Evolutionary conservation across 1,140 invertebrate species (phyloP).

Genomic region (Hormaphis cornu): DNA sequence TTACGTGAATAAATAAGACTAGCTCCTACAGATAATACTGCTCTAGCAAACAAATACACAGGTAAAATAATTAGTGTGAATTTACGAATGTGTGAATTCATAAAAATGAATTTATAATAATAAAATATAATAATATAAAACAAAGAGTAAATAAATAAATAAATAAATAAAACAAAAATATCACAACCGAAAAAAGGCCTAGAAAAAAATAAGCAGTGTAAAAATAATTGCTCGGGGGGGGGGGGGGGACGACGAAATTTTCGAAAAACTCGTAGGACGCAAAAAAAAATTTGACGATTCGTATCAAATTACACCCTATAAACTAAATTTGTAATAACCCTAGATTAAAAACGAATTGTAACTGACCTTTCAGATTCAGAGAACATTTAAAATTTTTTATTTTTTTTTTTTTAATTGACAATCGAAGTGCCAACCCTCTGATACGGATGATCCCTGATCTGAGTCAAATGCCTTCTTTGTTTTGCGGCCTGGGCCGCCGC

Average conservation of each 20-base stretch:
- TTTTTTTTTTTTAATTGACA: conserved; percentile 33
- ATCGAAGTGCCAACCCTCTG: conserved; percentile 69
- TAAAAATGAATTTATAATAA: neutral
- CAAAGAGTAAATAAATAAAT: neutral
- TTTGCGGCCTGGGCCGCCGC: conserved; percentile 63
- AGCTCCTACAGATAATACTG: conserved; percentile 21
- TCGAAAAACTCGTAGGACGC: neutral
- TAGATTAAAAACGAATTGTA: conserved; percentile 29
- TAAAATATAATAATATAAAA: neutral
- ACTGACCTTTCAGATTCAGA: conserved; percentile 30
- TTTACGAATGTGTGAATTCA: neutral
- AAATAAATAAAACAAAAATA: conserved; percentile 13
- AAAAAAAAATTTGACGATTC: neutral
- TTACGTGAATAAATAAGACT: conserved; percentile 10
- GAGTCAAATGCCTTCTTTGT: conserved; percentile 66
- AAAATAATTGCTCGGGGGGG: neutral
- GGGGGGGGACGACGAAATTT: neutral
- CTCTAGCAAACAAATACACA: neutral
- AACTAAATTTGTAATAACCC: conserved; percentile 5
- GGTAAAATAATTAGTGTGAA: neutral
- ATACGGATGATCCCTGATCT: conserved; percentile 83
- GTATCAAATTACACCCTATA: neutral
- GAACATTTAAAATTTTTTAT: conserved; percentile 12
- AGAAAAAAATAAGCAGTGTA: neutral
- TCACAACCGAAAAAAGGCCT: conserved; percentile 19